Base-by-base conservation (phyloP, 64 coral and sea anemone genomes). In the Stichodactyla helianthus region DNA sequence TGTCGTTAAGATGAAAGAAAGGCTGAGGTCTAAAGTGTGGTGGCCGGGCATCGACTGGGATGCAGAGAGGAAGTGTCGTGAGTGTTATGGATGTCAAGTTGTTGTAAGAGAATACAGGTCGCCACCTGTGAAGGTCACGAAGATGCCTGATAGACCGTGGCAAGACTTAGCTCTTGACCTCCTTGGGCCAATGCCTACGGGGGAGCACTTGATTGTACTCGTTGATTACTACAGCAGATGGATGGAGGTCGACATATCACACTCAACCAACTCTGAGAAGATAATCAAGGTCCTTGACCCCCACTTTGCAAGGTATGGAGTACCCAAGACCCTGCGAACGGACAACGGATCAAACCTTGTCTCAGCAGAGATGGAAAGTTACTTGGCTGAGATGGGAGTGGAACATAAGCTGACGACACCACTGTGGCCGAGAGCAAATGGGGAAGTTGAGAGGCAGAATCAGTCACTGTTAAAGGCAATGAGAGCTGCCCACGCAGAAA, bases 31-130 rank as follows among this genome's bases (percentile, higher is more conserved):
- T 10, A 92, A 92, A 85, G 64, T 55, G 84, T 53, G 23, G 67
- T 54, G 20, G 85, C 12, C 51, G 51, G 31, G 82, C 26, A 31
- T 88, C 17, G 55, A 65, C 56, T 23, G 50, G 50, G 82, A 83
- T 83, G 79, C 62, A 64, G 88, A 91, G 52, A 87, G 54, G 51
- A 87, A 87, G 54, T 91, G 89, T 58, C 71, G 84, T 16, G 74
- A 87, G 35, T 86, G 77, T 64, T 86, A 93, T 87, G 84, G 92
- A 10, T 88, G 92, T 26, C 87, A 89, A 57, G 71, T 89, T 50
- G 88, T 86, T 26, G 76, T 79, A 5, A 89, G 79, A 84, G 76
- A 86, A 55, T 79, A 79, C 10, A 79, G 84, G 70, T 28, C 76
- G 1, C 88, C 77, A 74, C 67, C 79, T 4, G 88, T 86, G 35